These are phyloP conservation scores for Proteles cristata DNA, from an alignment of 2,113 vertebrate genomes.

Conservation along the genomic window DNA sequence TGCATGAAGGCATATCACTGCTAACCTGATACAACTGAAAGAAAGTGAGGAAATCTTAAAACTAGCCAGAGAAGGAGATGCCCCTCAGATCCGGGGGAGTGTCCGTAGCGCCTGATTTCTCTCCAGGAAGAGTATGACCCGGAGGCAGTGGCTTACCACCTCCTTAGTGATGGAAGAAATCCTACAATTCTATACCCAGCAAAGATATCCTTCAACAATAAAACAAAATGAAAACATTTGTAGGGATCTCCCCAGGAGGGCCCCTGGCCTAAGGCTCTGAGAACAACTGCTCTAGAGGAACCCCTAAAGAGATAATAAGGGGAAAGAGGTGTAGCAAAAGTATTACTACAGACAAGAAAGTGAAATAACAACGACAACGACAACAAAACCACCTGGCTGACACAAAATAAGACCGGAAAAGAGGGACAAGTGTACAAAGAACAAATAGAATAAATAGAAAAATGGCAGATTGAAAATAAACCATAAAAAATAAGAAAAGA, in stretches of 20 bases:
- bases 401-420: neutral
- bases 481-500: neutral
- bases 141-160: neutral
- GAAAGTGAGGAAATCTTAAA: neutral
- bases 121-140: neutral
- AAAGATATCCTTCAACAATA: neutral
- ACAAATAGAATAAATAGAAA: neutral
- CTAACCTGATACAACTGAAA: neutral
- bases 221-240: neutral
- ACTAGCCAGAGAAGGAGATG: neutral
- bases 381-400: neutral
- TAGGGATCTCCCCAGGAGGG: neutral
- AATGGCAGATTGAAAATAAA: neutral
- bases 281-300: neutral
- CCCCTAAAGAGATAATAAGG: neutral
- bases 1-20: neutral
- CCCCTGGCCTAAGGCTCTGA: neutral
- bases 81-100: rapidly evolving
- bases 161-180: neutral
- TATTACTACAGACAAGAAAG: neutral
- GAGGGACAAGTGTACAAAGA: neutral
- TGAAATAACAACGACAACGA: neutral
- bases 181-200: neutral
- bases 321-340: neutral
- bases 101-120: neutral